These are phyloP conservation scores for Cyprinus carpio DNA, from an alignment of 2,113 vertebrate genomes.

Conservation along the genomic window DNA sequence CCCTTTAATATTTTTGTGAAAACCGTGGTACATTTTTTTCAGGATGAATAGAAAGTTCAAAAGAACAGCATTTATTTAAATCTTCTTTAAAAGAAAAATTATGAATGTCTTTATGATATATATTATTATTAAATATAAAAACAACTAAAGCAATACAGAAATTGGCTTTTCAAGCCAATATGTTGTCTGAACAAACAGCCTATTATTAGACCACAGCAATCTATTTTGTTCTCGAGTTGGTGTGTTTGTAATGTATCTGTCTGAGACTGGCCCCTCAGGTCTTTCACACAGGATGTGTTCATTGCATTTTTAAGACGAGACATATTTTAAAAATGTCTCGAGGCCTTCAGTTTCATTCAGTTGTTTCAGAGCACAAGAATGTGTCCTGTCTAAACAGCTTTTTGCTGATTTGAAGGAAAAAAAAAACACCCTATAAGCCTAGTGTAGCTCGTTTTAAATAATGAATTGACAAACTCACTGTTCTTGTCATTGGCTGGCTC, in stretches of 20 bases:
- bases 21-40: background rate
- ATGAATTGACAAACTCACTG: slow-evolving; percentile 79
- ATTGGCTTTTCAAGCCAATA: background rate
- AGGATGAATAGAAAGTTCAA: background rate
- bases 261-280: background rate
- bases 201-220: background rate
- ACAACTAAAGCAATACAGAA: background rate
- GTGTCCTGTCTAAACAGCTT: background rate
- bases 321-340: background rate
- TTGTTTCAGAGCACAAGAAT: background rate
- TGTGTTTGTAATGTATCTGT: background rate
- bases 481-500: slow-evolving; percentile 82
- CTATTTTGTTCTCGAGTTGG: background rate
- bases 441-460: slow-evolving; percentile 6
- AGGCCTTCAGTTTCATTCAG: background rate
- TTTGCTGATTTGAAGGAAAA: background rate
- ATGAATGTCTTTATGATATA: no score
- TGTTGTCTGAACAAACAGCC: background rate
- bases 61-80: background rate
- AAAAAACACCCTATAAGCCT: background rate
- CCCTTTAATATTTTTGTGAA: background rate
- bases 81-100: no score
- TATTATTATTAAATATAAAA: no score
- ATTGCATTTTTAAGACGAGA: background rate
- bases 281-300: background rate